Evolutionary conservation across 2,113 vertebrate genomes (phyloP).

Genomic region (Muntiacus muntjak): DNA sequence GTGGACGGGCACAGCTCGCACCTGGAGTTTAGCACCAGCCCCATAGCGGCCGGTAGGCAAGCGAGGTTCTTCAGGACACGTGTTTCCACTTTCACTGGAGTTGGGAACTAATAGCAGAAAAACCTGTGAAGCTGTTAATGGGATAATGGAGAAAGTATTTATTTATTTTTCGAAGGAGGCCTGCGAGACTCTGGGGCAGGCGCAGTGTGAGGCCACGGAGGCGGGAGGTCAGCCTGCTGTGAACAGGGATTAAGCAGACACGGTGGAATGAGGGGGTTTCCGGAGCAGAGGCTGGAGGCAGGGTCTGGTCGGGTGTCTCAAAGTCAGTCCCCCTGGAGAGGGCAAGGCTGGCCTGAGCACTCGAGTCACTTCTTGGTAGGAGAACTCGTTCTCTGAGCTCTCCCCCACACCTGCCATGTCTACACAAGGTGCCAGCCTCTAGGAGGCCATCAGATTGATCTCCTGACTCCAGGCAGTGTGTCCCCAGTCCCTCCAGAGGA

Average conservation of each 20-base stretch:
- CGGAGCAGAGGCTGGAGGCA: slow-evolving; percentile 9
- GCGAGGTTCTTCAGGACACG: slow-evolving; percentile 58
- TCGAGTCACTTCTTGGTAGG: not conserved
- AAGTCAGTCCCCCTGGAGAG: not conserved
- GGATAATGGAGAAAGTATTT: slow-evolving; percentile 80
- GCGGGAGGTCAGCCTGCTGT: slow-evolving; percentile 57
- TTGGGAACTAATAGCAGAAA: slow-evolving; percentile 70
- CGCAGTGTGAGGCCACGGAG: not conserved
- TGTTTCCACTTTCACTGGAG: slow-evolving; percentile 82
- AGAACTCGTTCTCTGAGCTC: accelerated
- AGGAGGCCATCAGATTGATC: not conserved
- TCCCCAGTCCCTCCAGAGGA: not conserved
- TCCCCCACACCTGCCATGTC: not conserved
- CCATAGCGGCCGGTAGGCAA: not conserved
- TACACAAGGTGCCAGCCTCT: no score
- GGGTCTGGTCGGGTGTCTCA: not conserved
- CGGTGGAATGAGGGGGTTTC: slow-evolving; percentile 42
- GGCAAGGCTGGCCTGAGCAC: not conserved
- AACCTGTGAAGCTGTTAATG: slow-evolving; percentile 84
- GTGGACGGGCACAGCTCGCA: not conserved
- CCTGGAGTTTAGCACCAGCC: not conserved
- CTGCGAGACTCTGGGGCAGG: slow-evolving; percentile 58
- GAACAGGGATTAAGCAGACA: slow-evolving; percentile 53
- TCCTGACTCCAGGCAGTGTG: not conserved
- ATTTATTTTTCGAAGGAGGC: slow-evolving; percentile 77